Base-by-base conservation (phyloP, 2,797 vertebrate genomes). In the Antennarius maculatus region DNA sequence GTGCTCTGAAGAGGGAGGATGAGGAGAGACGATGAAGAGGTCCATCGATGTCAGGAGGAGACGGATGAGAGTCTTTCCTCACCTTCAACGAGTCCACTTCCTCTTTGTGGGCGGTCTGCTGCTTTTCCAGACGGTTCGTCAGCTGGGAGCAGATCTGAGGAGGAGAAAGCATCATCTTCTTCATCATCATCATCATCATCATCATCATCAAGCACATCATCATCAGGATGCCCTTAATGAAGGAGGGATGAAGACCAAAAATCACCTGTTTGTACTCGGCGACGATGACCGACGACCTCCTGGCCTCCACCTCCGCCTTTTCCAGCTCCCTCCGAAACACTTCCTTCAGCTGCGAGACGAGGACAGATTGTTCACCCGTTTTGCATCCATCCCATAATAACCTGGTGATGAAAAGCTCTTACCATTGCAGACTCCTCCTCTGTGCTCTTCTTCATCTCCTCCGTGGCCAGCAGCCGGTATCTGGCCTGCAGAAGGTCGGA, bases 191-290 rank as follows among this genome's bases (percentile, higher is more conserved):
- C 53, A 50, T 73, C 57, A 53, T 62, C 55, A 52, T 71, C 54
- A 58, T 14, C 54, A 58, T 67, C 53, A 50, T 73, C 53, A 53
- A 34, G 46, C 6, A 52, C 12, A 14, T 39, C 34, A 65, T 64
- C 31, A 47, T 50, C 27, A 29, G 60, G 27, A 43, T 17, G 52
- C 48, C 27, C n/a, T 23, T 28, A 8, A 14, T 23, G 18, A 48
- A 14, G 17, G 4, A 0, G 11, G 4, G 13, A 43, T 13, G 11
- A 17, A 7, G 12, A 7, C 27, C 39, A 3, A 53, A 2, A 1
- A 13, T 17, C 91, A 98, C 97, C 96, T 96, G 95, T 80, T 98
- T 99, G 88, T 99, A 99, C 85, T 98, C 96, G 0, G 93, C 83
- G 14, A 96, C 95, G 83, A 98, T 95, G 27, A 95, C 95, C 6